Base-by-base conservation (phyloP, 2,888 invertebrate genomes). In the Drosophila kambysellisi region DNA sequence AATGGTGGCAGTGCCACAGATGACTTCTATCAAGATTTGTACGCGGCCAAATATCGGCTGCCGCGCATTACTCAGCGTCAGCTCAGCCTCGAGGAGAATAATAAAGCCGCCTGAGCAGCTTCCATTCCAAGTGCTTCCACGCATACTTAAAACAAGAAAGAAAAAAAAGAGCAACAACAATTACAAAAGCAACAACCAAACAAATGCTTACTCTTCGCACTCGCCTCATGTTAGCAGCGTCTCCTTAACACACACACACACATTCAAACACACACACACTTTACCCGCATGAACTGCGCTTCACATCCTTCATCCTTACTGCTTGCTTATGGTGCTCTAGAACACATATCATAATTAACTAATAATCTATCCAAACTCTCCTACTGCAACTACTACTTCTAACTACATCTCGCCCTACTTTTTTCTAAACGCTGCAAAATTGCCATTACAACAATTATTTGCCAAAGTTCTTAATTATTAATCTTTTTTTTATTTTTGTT, bases 1-100 rank as follows among this genome's bases (percentile, higher is more conserved):
- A 83, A 70, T 43, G 77, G 77, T 43, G 73, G 72, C 48, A 70
- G 65, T 51, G 52, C 33, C 35, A 54, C 74, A 5, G 82, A 84
- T 70, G 82, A 82, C 60, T 78, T 83, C 74, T 90, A 88, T 61
- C 74, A 76, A n/a, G 90, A 88, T 53, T 57, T 90, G 52, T 86
- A 88, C 70, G 71, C 82, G 43, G 69, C 78, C n/a, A 90, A 88
- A 48, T 88, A 88, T 59, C 60, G 60, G 39, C 48, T 88, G 74
- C 87, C 87, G 17, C 76, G 86, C 32, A 65, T 87, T 11, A 71
- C 58, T 33, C 81, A 84, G 41, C 79, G 82, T 6, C 82, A 80
- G 60, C 83, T 71, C 17, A 82, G 79, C 46, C 64, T 74, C 51
- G 80, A 81, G 25, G 84, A 84, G 65, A 79, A 82, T 12, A 58